Evolutionary conservation across 2,797 vertebrate species (phyloP).

Genomic region (Diplodus sargus): DNA sequence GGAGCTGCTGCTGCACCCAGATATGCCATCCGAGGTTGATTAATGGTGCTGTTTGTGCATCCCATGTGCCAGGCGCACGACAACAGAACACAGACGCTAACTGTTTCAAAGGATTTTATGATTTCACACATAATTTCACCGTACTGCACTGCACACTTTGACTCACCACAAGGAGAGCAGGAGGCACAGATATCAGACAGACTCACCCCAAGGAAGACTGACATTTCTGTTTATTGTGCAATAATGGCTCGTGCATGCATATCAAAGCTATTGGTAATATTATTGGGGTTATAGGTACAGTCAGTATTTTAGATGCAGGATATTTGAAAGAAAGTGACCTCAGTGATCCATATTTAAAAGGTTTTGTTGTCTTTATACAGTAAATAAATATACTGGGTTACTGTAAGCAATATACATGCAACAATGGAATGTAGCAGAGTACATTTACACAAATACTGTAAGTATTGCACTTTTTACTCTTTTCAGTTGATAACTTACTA

Average conservation of each 20-base stretch:
- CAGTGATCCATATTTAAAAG: not conserved
- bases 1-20: slow-evolving; percentile 57
- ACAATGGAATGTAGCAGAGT: too few relatives aligned
- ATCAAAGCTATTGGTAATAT: not conserved
- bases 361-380: not conserved
- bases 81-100: slow-evolving; percentile 38
- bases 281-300: not conserved
- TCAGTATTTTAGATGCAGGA: not conserved
- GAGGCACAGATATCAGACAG: not conserved
- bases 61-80: slow-evolving; percentile 38
- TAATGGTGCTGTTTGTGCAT: slow-evolving; percentile 59
- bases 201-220: slow-evolving; percentile 4
- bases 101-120: slow-evolving; percentile 34
- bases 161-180: slow-evolving; percentile 4
- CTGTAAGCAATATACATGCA: not conserved
- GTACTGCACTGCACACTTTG: not conserved
- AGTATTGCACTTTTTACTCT: too few relatives aligned
- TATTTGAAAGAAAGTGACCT: slow-evolving; percentile 3
- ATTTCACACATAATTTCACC: slow-evolving; percentile 41
- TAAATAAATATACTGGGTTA: not conserved
- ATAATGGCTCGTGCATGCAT: not conserved
- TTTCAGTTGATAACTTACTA: too few relatives aligned
- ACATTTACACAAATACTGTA: too few relatives aligned
- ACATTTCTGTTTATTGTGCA: not conserved
- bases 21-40: slow-evolving; percentile 67